Percentiles rank a stretch among this genome's conserved stretches.
Conservation (phyloP, 1,140 invertebrate species). For the Laupala kohalensis region DNA sequence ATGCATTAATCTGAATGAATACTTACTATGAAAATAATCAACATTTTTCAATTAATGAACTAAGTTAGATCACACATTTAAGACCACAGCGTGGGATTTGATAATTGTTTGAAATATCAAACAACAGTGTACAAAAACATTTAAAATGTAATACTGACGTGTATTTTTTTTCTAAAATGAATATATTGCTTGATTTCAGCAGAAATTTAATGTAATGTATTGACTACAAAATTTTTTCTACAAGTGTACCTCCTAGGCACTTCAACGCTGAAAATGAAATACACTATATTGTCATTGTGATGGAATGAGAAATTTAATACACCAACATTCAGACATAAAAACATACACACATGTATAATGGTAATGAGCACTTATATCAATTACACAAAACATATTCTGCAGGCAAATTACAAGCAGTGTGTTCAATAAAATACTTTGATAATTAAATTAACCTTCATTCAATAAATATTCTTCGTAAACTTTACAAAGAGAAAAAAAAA, state of each 20-base stretch:
- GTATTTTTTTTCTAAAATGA: background rate
- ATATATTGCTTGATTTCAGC: background rate
- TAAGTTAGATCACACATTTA: too few species aligned
- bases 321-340: background rate
- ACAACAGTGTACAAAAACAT: background rate
- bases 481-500: too few species aligned
- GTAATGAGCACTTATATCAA: too few species aligned
- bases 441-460: too few species aligned
- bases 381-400: background rate
- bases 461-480: too few species aligned
- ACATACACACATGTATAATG: background rate
- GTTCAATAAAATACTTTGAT: too few species aligned
- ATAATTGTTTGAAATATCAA: background rate
- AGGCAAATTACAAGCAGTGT: background rate
- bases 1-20: too few species aligned
- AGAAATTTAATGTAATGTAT: background rate
- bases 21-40: too few species aligned
- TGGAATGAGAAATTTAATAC: background rate
- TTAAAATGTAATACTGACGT: background rate
- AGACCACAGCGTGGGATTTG: too few species aligned
- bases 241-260: background rate
- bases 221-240: background rate
- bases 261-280: background rate
- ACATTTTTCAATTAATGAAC: too few species aligned
- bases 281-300: background rate